Percentiles rank a stretch among this genome's conserved stretches.
Evolutionary conservation across 2,888 invertebrate genomes (phyloP).

Genomic region (Pseudococcus jackbeardsleyi): DNA sequence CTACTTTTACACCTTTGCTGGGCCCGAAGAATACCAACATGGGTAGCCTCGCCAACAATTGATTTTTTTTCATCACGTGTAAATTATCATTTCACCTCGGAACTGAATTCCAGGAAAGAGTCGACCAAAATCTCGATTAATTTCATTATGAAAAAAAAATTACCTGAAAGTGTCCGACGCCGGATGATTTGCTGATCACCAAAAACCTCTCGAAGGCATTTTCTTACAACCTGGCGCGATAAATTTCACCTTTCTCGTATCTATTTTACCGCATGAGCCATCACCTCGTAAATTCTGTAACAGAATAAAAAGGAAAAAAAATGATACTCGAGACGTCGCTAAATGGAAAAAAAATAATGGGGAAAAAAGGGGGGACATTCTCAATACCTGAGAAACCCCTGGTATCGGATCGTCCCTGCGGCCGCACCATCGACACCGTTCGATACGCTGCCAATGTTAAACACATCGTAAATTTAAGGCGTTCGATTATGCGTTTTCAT

Average conservation of each 20-base stretch:
- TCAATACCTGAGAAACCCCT: not conserved
- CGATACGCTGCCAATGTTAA: not conserved
- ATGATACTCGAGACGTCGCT: not conserved
- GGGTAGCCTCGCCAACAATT: not conserved
- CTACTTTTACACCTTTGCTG: not conserved
- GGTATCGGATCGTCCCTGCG: not conserved
- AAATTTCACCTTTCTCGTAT: not conserved
- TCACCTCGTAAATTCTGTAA: constrained; percentile 2
- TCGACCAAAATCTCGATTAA: not conserved
- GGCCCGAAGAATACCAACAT: not conserved
- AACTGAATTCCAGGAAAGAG: not conserved
- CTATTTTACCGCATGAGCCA: not conserved
- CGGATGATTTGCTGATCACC: not conserved
- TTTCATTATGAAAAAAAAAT: constrained; percentile 1
- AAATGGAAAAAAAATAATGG: not conserved
- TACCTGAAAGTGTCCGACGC: not conserved
- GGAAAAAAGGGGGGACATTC: not conserved
- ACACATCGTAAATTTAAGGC: constrained; percentile 44
- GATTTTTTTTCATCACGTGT: not conserved
- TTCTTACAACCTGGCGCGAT: not conserved
- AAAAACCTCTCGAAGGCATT: not conserved
- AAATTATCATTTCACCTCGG: not conserved
- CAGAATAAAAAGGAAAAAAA: not conserved
- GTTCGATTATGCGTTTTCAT: constrained; percentile 41
- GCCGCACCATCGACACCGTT: not conserved